Conservation (phyloP, 1,140 invertebrate genomes). For the Lucilia sericata region DNA sequence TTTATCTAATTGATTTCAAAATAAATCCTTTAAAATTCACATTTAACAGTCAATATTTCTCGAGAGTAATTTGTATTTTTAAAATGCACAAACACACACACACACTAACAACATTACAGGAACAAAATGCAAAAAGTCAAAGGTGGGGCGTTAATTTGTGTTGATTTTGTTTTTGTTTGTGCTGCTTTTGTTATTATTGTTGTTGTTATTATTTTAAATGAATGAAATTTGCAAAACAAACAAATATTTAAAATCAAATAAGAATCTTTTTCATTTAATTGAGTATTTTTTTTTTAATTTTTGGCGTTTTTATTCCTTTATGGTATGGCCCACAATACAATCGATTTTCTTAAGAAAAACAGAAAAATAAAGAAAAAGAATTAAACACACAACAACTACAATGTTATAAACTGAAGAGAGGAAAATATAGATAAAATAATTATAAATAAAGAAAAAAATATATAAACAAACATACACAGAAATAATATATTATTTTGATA, state of each 20-base stretch:
- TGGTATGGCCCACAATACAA: slow-evolving; percentile 31
- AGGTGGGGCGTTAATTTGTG: slow-evolving; percentile 31
- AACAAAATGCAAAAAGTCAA: slow-evolving; percentile 34
- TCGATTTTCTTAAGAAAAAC: slow-evolving; percentile 20
- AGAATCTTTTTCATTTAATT: not conserved
- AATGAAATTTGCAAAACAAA: not conserved
- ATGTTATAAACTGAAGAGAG: not conserved
- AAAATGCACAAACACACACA: not conserved
- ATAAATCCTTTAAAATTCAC: too few species aligned
- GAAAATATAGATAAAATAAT: not conserved
- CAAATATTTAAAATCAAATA: not conserved
- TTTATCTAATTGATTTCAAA: too few species aligned
- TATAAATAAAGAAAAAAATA: not conserved
- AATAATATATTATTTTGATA: slow-evolving; percentile 9
- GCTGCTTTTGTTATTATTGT: not conserved
- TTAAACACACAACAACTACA: not conserved
- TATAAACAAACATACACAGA: slow-evolving; percentile 4
- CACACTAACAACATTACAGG: not conserved
- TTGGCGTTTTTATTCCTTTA: not conserved
- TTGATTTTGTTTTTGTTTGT: not conserved
- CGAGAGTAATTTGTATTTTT: not conserved
- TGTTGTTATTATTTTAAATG: slow-evolving; percentile 10
- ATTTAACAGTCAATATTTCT: too few species aligned
- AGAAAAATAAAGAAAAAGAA: not conserved
- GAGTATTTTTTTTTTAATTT: not conserved